phyloP scores from a whole-genome alignment of 2,888 invertebrate species.

The Galeruca laticollis region DNA sequence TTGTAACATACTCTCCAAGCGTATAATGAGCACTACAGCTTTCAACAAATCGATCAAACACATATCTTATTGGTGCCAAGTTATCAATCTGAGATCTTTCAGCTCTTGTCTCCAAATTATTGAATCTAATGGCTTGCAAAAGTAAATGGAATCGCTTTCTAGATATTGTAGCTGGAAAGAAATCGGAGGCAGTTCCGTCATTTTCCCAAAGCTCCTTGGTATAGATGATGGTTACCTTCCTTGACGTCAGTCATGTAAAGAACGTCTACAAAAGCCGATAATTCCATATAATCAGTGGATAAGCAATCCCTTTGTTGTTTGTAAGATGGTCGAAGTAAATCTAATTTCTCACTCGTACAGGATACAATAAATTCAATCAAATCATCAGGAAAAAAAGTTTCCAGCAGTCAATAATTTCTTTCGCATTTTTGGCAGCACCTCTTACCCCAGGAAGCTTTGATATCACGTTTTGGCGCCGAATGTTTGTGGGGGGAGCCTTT shows the following conservation, averaged over 20 bases:
- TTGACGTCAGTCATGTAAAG: conserved; percentile 53
- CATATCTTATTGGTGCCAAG: too few relatives aligned
- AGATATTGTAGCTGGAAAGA: conserved; percentile 21
- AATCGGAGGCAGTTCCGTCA: conserved; percentile 53
- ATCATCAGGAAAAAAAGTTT: conserved; percentile 8
- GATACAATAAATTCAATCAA: conserved; percentile 40
- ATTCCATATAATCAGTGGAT: conserved; percentile 36
- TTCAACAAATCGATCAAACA: too few relatives aligned
- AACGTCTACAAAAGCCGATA: conserved; percentile 53
- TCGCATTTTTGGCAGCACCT: conserved; percentile 36
- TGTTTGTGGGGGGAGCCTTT: too few relatives aligned
- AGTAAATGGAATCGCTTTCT: background rate
- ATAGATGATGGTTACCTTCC: background rate
- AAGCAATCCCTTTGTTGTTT: conserved; percentile 42
- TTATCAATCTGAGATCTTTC: too few relatives aligned
- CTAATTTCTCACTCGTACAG: too few relatives aligned
- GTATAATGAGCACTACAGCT: conserved; percentile 14
- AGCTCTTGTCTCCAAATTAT: too few relatives aligned
- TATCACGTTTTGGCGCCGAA: too few relatives aligned
- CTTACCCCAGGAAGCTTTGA: too few relatives aligned
- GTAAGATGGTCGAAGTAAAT: conserved; percentile 39
- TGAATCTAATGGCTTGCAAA: background rate
- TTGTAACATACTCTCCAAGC: conserved; percentile 10
- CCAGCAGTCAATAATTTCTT: conserved; percentile 31
- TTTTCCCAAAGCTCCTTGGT: conserved; percentile 42